Percentiles rank a stretch among this genome's conserved stretches.
Conservation (phyloP, 35 echinoderm and acorn worm genomes). For the Lytechinus variegatus region DNA sequence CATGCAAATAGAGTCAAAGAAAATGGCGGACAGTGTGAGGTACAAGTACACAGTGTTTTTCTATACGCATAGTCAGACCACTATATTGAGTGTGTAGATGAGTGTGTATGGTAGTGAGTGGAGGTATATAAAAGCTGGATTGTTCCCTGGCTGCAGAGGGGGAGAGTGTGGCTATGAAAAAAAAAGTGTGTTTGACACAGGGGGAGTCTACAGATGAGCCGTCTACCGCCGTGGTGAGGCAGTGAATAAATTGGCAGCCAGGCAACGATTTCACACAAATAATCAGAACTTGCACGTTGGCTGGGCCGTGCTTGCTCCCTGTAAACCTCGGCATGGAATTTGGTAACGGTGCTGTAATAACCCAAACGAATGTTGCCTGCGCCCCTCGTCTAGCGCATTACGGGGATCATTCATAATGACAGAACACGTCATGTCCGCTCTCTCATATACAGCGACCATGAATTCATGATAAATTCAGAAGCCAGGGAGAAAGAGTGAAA, state of each 20-base stretch:
- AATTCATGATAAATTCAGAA: constrained; percentile 20
- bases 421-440: background rate
- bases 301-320: background rate
- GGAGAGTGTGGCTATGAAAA: background rate
- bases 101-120: background rate
- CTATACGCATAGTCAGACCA: background rate
- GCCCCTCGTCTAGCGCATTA: constrained; percentile 8
- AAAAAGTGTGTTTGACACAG: background rate
- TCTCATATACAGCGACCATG: constrained; percentile 12
- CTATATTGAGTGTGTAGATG: background rate
- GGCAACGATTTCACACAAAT: constrained; percentile 32
- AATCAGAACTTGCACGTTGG: background rate
- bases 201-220: background rate
- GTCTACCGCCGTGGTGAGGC: background rate
- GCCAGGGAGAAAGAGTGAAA: background rate
- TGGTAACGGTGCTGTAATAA: background rate
- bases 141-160: background rate
- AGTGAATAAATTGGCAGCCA: constrained; percentile 42
- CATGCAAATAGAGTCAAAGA: constrained; percentile 1
- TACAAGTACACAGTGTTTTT: background rate
- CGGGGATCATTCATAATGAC: background rate
- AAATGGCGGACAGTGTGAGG: constrained; percentile 15
- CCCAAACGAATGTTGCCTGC: constrained; percentile 8
- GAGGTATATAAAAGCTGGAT: background rate
- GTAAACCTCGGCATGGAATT: constrained; percentile 10